phyloP scores from a whole-genome alignment of 2,888 invertebrate genomes.

The Chrysopilus asiliformis region DNA sequence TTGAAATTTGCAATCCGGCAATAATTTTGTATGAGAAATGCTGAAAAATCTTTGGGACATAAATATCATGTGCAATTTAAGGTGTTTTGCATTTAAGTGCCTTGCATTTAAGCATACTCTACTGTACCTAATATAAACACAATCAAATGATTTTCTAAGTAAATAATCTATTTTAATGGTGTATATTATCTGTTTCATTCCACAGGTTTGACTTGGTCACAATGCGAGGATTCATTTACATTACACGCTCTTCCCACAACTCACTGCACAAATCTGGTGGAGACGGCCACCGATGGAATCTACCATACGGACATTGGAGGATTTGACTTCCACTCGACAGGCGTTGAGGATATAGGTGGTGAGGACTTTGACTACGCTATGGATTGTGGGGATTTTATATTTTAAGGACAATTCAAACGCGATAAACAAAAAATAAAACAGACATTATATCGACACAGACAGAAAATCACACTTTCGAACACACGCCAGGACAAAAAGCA shows the following conservation, averaged over 20 bases:
- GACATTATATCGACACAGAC: no score
- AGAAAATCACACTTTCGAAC: not conserved
- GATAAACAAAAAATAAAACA: conserved; percentile 2
- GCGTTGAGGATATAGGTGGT: conserved; percentile 36
- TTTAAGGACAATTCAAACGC: conserved; percentile 34
- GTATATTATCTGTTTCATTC: conserved; percentile 8
- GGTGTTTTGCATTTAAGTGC: no score
- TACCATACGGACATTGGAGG: conserved; percentile 51
- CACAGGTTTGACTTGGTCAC: conserved; percentile 49
- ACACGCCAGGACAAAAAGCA: no score
- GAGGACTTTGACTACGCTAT: conserved; percentile 58
- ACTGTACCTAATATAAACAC: no score
- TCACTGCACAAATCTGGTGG: conserved; percentile 48
- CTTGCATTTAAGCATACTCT: no score
- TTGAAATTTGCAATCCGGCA: no score
- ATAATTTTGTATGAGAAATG: no score
- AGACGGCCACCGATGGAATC: conserved; percentile 42
- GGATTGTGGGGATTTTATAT: conserved; percentile 60
- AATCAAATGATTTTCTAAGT: no score
- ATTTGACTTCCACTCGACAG: conserved; percentile 41
- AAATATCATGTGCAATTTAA: no score
- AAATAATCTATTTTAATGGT: no score
- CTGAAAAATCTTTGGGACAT: no score
- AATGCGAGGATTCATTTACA: conserved; percentile 52
- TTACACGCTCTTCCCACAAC: conserved; percentile 51